Percentiles rank a stretch among this genome's conserved stretches.
These are phyloP conservation scores for Carcinoscorpius rotundicauda DNA, from an alignment of 1,140 invertebrate genomes.

Conservation along the genomic window DNA sequence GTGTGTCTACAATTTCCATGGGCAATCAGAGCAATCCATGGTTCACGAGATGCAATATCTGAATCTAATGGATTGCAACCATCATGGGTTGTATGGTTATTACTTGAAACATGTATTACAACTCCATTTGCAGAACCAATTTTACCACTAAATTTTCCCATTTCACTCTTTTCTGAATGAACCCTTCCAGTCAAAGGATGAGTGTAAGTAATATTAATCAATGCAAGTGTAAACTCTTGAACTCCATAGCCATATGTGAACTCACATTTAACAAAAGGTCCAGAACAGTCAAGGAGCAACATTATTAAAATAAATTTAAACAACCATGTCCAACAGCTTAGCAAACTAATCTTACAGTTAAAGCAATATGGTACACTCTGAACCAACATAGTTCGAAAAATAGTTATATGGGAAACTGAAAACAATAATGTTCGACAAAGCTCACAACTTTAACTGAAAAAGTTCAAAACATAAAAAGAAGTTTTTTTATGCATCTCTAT, in stretches of 20 bases:
- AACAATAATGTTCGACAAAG: too few species aligned
- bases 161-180: conserved; percentile 33
- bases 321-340: too few species aligned
- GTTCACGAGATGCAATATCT: conserved; percentile 28
- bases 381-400: too few species aligned
- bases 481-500: too few species aligned
- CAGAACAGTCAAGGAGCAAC: conserved; percentile 1
- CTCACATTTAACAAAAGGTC: conserved; percentile 11
- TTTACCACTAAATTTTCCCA: conserved; percentile 53
- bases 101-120: conserved; percentile 45
- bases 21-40: conserved; percentile 62
- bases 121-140: conserved; percentile 45
- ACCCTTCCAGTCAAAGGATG: conserved; percentile 27
- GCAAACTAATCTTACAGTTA: too few species aligned
- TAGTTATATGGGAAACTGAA: too few species aligned
- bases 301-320: conserved; percentile 1
- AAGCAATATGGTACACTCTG: too few species aligned
- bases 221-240: conserved; percentile 30
- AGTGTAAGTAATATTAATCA: conserved; percentile 34
- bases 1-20: conserved; percentile 60
- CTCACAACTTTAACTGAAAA: too few species aligned
- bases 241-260: conserved; percentile 20
- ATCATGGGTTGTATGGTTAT: conserved; percentile 42
- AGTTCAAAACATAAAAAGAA: too few species aligned
- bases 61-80: conserved; percentile 49